Evolutionary conservation across 2,797 vertebrate species (phyloP).

Genomic region (Pseudochromis fuscus): DNA sequence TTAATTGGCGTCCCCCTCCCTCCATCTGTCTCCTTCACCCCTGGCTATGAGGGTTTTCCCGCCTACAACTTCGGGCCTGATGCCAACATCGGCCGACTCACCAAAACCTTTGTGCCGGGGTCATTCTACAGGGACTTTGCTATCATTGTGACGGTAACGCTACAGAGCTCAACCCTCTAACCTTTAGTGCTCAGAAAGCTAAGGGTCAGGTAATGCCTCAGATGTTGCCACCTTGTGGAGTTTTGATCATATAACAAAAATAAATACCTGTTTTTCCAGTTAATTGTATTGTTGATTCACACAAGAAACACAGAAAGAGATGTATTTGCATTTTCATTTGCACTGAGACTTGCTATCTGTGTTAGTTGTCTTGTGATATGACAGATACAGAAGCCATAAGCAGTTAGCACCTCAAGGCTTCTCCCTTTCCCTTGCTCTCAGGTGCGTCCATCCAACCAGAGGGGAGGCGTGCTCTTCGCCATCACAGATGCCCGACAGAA

Average conservation of each 20-base stretch:
- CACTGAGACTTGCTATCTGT: neutral
- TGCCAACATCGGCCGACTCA: constrained; percentile 89
- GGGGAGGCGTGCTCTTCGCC: constrained; percentile 91
- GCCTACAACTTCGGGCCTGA: constrained; percentile 90
- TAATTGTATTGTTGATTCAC: no score
- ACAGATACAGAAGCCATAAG: neutral
- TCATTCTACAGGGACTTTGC: constrained; percentile 91
- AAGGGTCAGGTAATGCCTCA: neutral
- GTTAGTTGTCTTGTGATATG: neutral
- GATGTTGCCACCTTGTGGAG: constrained; percentile 15
- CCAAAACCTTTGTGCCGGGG: constrained; percentile 86
- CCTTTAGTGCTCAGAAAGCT: no score
- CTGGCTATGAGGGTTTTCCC: constrained; percentile 89
- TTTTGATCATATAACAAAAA: neutral
- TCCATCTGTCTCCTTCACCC: constrained; percentile 89
- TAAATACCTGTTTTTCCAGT: no score
- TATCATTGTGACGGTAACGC: constrained; percentile 82
- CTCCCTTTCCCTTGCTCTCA: constrained; percentile 8
- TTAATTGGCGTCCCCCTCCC: constrained; percentile 92
- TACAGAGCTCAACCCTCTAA: accelerated
- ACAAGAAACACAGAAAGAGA: neutral
- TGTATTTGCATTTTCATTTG: neutral
- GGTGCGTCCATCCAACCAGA: constrained; percentile 81
- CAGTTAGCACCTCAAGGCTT: accelerated
- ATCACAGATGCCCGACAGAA: constrained; percentile 91